phyloP scores from a whole-genome alignment of 2,888 invertebrate genomes.

The Beris chalybata region DNA sequence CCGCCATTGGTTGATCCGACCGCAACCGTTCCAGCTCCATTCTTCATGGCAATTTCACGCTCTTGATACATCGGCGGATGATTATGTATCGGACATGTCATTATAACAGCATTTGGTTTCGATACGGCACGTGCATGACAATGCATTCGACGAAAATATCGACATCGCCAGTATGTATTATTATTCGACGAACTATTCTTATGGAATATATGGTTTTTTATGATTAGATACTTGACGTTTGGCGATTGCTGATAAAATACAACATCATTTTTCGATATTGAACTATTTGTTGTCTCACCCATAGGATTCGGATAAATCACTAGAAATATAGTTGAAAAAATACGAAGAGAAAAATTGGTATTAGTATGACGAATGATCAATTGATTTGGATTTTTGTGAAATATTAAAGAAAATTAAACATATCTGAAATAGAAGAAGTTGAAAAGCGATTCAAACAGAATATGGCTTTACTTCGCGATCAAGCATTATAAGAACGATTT shows the following conservation, averaged over 20 bases:
- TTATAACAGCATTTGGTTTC: slow-evolving; percentile 34
- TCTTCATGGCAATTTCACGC: slow-evolving; percentile 24
- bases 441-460: too few species aligned
- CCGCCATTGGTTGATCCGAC: background rate
- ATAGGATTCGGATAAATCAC: slow-evolving; percentile 7
- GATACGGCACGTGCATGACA: slow-evolving; percentile 38
- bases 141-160: slow-evolving; percentile 37
- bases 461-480: too few species aligned
- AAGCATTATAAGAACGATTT: too few species aligned
- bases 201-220: slow-evolving; percentile 37
- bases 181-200: slow-evolving; percentile 34
- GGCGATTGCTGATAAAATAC: slow-evolving; percentile 28
- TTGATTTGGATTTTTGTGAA: too few species aligned
- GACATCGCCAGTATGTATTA: slow-evolving; percentile 39
- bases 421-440: too few species aligned
- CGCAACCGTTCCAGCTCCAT: background rate
- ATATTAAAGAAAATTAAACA: too few species aligned
- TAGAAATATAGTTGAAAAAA: slow-evolving; percentile 21
- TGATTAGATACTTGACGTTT: slow-evolving; percentile 21
- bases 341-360: background rate
- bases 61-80: slow-evolving; percentile 37
- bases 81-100: slow-evolving; percentile 38
- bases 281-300: background rate
- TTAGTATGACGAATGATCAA: slow-evolving; percentile 16
- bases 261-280: slow-evolving; percentile 5